Percentiles rank a stretch among this genome's conserved stretches.
Evolutionary conservation across 2,888 invertebrate species (phyloP).

Genomic region (Synergus umbraculus): DNA sequence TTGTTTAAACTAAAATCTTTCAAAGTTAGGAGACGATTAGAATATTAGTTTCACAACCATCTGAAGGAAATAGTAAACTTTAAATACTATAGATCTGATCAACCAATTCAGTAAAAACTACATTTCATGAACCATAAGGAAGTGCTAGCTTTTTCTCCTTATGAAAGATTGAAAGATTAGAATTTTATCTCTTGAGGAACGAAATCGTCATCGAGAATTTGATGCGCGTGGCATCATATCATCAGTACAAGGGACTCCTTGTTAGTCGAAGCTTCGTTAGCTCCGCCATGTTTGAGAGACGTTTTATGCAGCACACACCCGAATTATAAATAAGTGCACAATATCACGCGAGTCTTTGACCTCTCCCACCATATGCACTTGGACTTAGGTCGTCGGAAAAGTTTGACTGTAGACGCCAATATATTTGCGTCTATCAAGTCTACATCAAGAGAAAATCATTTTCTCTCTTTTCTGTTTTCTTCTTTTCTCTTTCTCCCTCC

Average conservation of each 20-base stretch:
- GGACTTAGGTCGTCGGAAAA: constrained; percentile 33
- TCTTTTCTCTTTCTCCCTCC: neutral
- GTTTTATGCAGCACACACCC: constrained; percentile 27
- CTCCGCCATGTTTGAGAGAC: constrained; percentile 32
- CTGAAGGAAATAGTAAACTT: neutral
- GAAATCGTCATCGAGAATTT: constrained; percentile 27
- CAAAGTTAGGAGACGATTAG: neutral
- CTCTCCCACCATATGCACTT: constrained; percentile 23
- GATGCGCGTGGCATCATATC: constrained; percentile 1
- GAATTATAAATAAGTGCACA: constrained; percentile 38
- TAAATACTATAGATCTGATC: constrained; percentile 1
- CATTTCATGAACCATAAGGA: neutral
- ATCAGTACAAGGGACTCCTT: constrained; percentile 31
- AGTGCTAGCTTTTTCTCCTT: neutral
- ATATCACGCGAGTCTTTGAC: constrained; percentile 34
- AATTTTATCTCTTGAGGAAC: constrained; percentile 29
- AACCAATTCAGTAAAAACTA: constrained; percentile 5
- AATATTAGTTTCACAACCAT: neutral
- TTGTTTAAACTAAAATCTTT: neutral
- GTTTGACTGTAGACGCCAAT: constrained; percentile 23
- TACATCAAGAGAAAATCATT: constrained; percentile 15
- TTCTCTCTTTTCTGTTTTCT: neutral
- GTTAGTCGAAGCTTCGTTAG: constrained; percentile 22
- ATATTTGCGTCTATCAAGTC: constrained; percentile 13
- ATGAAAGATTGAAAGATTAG: constrained; percentile 12